Evolutionary conservation across 1,140 invertebrate genomes (phyloP).

Genomic region (Nephila pilipes): DNA sequence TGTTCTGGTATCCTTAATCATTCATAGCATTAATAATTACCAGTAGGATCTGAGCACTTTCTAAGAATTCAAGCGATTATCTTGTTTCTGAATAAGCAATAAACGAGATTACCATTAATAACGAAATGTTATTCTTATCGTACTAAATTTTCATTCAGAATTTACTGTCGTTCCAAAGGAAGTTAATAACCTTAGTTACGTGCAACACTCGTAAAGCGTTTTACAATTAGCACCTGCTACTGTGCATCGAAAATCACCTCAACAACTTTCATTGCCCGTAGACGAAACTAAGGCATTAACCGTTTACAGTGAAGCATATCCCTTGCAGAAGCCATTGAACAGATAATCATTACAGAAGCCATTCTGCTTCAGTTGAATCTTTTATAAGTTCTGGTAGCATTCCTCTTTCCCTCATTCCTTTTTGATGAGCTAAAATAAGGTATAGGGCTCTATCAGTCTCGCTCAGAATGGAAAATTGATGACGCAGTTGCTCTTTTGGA

Average conservation of each 20-base stretch:
- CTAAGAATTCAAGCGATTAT: too few species aligned
- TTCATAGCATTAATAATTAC: too few species aligned
- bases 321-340: background rate
- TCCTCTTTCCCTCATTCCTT: background rate
- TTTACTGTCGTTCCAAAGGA: background rate
- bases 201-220: background rate
- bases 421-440: background rate
- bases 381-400: background rate
- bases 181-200: background rate
- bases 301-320: background rate
- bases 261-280: background rate
- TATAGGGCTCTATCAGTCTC: background rate
- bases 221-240: background rate
- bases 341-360: constrained; percentile 3
- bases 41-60: too few species aligned
- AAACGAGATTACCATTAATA: background rate
- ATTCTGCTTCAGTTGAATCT: background rate
- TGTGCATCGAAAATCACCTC: background rate
- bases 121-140: background rate
- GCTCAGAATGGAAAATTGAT: background rate
- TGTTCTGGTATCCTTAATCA: too few species aligned
- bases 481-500: background rate
- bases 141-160: background rate
- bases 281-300: background rate
- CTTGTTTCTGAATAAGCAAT: background rate